Percentiles rank a stretch among this genome's conserved stretches.
Evolutionary conservation across 2,797 vertebrate species (phyloP).

Genomic region (Taeniopygia guttata): DNA sequence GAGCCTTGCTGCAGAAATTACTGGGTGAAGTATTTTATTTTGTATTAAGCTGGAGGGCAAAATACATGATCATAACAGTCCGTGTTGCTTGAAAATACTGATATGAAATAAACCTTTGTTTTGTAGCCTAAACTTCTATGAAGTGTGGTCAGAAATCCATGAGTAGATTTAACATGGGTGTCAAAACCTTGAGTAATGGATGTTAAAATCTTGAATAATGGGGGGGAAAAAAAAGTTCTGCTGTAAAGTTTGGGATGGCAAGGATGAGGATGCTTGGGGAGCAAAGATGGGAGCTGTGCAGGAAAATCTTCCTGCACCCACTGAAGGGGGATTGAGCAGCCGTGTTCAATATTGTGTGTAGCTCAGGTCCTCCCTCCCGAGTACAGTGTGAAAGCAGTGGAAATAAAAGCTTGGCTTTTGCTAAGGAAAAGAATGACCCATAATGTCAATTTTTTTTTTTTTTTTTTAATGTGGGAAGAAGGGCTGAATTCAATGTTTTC

Average conservation of each 20-base stretch:
- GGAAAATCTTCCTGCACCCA: neutral
- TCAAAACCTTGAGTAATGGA: neutral
- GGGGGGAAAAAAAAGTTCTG: neutral
- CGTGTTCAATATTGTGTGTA: neutral
- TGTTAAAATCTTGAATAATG: neutral
- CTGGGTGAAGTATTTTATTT: neutral
- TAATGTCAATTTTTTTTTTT: neutral
- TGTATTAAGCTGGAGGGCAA: neutral
- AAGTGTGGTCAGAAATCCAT: neutral
- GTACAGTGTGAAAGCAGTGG: neutral
- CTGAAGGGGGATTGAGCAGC: neutral
- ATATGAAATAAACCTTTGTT: neutral
- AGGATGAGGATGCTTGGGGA: neutral
- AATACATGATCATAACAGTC: neutral
- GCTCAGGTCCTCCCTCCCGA: neutral
- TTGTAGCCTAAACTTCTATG: neutral
- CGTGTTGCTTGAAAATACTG: neutral
- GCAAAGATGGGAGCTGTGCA: neutral
- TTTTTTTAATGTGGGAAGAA: neutral
- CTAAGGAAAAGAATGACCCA: slow-evolving; percentile 39
- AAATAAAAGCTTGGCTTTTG: slow-evolving; percentile 41
- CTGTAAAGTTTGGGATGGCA: neutral
- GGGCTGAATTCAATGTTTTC: slow-evolving; percentile 31
- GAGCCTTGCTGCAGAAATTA: neutral
- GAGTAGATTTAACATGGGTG: neutral